Conservation (phyloP, 2,113 vertebrate genomes). For the Lagopus leucura region DNA sequence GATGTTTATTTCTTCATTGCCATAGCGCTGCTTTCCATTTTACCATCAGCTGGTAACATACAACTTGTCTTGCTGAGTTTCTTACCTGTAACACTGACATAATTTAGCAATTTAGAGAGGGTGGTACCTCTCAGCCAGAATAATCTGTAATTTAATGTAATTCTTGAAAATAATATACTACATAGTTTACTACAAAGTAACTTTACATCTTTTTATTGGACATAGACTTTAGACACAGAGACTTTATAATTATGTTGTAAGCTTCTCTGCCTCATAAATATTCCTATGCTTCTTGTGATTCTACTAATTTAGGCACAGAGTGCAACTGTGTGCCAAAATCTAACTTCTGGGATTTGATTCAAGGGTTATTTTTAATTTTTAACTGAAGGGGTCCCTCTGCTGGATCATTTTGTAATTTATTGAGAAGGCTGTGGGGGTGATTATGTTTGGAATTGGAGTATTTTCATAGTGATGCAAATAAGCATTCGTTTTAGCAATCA, state of each 20-base stretch:
- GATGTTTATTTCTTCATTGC: background rate
- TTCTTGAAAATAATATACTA: background rate
- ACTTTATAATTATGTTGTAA: background rate
- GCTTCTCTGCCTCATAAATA: background rate
- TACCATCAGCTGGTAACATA: background rate
- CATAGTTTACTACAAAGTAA: background rate
- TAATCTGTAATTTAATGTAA: background rate
- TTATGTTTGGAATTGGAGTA: accelerated
- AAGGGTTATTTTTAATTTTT: background rate
- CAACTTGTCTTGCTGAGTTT: background rate
- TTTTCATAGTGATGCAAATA: background rate
- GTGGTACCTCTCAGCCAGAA: background rate
- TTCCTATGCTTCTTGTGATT: background rate
- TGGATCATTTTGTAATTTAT: constrained; percentile 37
- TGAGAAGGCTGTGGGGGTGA: background rate
- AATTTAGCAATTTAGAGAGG: background rate
- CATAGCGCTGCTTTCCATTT: background rate
- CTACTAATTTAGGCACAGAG: background rate
- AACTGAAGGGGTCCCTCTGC: constrained; percentile 72
- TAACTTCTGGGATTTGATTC: background rate
- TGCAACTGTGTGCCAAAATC: background rate
- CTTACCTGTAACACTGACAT: background rate
- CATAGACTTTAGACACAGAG: background rate
- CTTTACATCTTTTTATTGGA: background rate
- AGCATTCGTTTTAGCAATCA: background rate